Percentiles rank a stretch among this genome's conserved stretches.
Evolutionary conservation across 37 sponge, comb jelly and placozoan species (phyloP).

Genomic region (Hexactinellida sp.): DNA sequence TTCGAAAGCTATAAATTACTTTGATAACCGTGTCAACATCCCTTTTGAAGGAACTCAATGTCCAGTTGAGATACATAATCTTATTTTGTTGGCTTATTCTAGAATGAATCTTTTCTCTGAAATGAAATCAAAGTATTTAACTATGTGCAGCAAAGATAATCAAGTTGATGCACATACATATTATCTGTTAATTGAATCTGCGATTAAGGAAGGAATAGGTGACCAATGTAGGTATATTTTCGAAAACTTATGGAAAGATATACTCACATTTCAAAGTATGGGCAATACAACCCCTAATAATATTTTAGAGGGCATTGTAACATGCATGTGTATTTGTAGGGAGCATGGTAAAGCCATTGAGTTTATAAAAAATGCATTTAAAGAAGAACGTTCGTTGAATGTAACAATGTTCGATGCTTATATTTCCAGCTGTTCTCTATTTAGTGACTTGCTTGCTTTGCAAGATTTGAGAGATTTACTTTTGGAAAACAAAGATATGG

Average conservation of each 20-base stretch:
- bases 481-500: background rate
- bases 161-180: background rate
- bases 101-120: background rate
- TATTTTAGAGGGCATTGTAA: background rate
- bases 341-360: background rate
- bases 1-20: background rate
- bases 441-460: background rate
- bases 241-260: background rate
- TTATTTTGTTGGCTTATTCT: background rate
- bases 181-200: background rate
- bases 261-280: background rate
- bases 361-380: background rate
- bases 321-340: background rate
- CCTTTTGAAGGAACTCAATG: background rate
- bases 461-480: background rate
- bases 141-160: background rate
- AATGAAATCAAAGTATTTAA: background rate
- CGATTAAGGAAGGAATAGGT: background rate
- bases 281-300: too few species aligned
- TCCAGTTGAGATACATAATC: background rate
- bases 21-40: background rate
- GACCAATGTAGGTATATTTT: background rate
- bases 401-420: background rate
- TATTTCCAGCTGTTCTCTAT: background rate
- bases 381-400: background rate